These are phyloP conservation scores for Gallinago jamesoni DNA, from an alignment of 2,113 vertebrate genomes.

Conservation along the genomic window DNA sequence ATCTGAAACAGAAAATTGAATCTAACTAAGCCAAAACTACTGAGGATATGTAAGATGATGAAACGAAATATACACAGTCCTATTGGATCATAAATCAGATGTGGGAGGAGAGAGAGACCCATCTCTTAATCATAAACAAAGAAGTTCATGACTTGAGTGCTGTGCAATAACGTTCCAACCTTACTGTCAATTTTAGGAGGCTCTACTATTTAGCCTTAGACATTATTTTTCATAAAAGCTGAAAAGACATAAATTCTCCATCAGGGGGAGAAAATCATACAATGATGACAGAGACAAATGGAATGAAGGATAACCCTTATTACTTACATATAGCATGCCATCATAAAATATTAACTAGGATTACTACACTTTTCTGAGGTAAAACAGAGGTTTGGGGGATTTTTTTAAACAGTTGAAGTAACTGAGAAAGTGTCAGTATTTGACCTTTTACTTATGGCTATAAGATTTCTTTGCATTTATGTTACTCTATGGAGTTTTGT, in stretches of 20 bases:
- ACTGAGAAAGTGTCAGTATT: not conserved
- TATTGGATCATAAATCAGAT: not conserved
- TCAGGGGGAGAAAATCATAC: not conserved
- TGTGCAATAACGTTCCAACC: not conserved
- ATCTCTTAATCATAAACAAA: not conserved
- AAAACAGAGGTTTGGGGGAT: not conserved
- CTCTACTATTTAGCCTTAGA: not conserved
- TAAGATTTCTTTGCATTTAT: not conserved
- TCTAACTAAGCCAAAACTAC: not conserved
- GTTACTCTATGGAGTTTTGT: not conserved
- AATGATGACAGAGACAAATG: not conserved
- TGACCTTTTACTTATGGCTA: not conserved
- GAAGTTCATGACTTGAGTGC: not conserved
- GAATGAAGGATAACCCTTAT: not conserved
- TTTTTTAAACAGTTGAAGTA: not conserved
- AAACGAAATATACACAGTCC: not conserved
- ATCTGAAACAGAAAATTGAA: not conserved
- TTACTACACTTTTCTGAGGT: not conserved
- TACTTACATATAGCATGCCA: not conserved
- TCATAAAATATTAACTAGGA: not conserved
- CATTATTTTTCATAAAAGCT: not conserved
- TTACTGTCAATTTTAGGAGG: not conserved
- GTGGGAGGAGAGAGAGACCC: not conserved
- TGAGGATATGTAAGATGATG: not conserved
- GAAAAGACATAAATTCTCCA: not conserved